Evolutionary conservation across 2,113 vertebrate genomes (phyloP), one percentile per base, ranked within the genome.

Genomic region (Benitochromis conjunctus): DNA sequence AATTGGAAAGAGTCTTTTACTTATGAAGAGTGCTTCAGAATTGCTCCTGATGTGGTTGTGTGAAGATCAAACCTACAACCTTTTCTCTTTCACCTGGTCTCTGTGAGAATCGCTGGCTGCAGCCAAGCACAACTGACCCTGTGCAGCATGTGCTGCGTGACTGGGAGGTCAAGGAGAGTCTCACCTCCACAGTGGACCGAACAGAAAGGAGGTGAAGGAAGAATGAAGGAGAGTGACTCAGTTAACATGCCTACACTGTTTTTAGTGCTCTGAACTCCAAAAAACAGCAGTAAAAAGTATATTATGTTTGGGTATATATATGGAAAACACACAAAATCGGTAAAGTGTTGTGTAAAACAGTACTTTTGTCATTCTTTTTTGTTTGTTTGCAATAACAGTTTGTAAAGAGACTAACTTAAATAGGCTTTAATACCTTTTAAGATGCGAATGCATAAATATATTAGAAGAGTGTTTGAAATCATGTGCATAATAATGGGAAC

Each of bases 171-270:
- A 71, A 80, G 57, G 64, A 57, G 64, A 84, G 56, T 54, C 19
- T 51, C 85, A 79, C 77, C 57, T 80, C 76, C 21, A 7, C 4
- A 36, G 26, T 48, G 43, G 60, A 58, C 58, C 13, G 5, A 41
- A 46, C 34, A 48, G 34, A 62, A 55, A 79, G 53, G 53, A 83
- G 86, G 57, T 83, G 83, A 86, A 88, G 83, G 86, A 86, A 69
- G 74, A 54, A 54, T 76, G 58, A 86, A 86, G 81, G 71, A 86
- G 58, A 85, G 36, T 34, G 19, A 69, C n/a, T 18, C 9, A 7
- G 80, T 56, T 53, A 62, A 64, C 13, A 36, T 77, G 11, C 4
- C 2, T 31, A 5, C 9, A 38, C 11, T 41, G 41, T 13, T 53
- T 58, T 51, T 19, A 31, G 41, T 8, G 19, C n/a, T 21, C 21